Percentiles rank a stretch among this genome's conserved stretches.
These are phyloP conservation scores for Drosophila suboccidentalis DNA, from an alignment of 2,888 invertebrate genomes.

Conservation along the genomic window DNA sequence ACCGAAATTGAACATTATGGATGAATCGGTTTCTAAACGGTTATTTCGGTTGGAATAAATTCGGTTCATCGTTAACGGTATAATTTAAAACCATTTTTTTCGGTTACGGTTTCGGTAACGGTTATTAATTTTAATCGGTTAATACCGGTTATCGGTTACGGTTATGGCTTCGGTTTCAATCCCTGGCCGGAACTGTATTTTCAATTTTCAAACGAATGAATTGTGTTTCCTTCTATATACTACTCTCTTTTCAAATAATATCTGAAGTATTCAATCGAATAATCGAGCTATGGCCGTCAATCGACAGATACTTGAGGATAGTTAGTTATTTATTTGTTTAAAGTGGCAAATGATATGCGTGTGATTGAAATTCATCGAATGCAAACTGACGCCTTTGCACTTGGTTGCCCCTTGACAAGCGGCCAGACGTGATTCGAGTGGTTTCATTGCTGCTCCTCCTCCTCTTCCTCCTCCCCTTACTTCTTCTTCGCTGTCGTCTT, in stretches of 20 bases:
- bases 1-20: too few relatives aligned
- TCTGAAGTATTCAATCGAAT: neutral
- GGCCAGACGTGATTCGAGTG: conserved; percentile 60
- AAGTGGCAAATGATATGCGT: conserved; percentile 75
- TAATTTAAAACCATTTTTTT: too few relatives aligned
- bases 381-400: conserved; percentile 79
- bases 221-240: neutral
- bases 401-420: conserved; percentile 51
- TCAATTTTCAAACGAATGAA: neutral
- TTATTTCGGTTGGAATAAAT: too few relatives aligned
- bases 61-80: too few relatives aligned
- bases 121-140: too few relatives aligned
- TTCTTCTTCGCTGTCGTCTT: neutral
- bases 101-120: too few relatives aligned
- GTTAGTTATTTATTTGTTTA: conserved; percentile 39
- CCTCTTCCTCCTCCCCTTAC: neutral
- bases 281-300: conserved; percentile 23
- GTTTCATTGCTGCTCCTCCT: conserved; percentile 23
- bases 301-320: conserved; percentile 18
- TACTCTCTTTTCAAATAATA: neutral
- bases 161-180: too few relatives aligned
- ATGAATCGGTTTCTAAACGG: too few relatives aligned
- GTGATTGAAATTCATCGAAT: conserved; percentile 76
- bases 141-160: too few relatives aligned
- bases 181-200: too few relatives aligned